Evolutionary conservation across 2,797 vertebrate genomes (phyloP), one percentile per base, ranked within the genome.

Genomic region (Nothura maculosa): DNA sequence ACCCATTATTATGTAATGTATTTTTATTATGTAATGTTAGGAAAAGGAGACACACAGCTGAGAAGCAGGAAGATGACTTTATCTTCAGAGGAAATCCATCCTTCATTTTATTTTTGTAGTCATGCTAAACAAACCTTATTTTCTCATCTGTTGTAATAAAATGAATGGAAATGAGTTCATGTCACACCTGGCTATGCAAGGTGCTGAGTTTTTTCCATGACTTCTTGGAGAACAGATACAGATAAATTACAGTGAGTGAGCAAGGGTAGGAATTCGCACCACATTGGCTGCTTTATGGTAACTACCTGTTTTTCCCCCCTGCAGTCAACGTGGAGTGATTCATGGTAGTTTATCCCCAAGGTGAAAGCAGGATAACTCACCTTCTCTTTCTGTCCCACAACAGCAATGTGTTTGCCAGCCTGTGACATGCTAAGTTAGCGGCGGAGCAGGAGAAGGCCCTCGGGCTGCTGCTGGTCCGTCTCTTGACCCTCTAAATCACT

Each of bases 401-500:
- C 7, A 84, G 61, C 32, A 63, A 43, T 19, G 2, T 43, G 79
- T 82, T 82, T 67, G 43, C 79, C 77, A 47, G 68, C 74, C 32
- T 58, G 45, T 66, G 64, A 64, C 47, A 22, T 3, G 4, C 14
- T 61, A 48, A 73, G 38, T 20, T 81, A 74, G 47, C 0, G 2
- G 32, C 18, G n/a, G 63, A 92, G 61, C 68, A 68, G 10, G 3
- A 90, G 36, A 61, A 24, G 48, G 68, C 78, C 81, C 64, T 89
- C 79, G 75, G 72, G 66, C 68, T 85, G 58, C 17, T 80, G 8
- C 64, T 67, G 38, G 52, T 74, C 36, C 52, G 16, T 72, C 43
- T 60, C 74, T 86, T 85, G 85, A 72, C 66, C 72, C 40, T 89
- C 89, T 72, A 90, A 94, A 89, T 92, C 50, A 55, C 45, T 92